A percentile compares a stretch with the other conserved stretches of the same genome.
These are phyloP conservation scores for Naso thynnoides DNA, from an alignment of 2,797 vertebrate species.

Conservation along the genomic window DNA sequence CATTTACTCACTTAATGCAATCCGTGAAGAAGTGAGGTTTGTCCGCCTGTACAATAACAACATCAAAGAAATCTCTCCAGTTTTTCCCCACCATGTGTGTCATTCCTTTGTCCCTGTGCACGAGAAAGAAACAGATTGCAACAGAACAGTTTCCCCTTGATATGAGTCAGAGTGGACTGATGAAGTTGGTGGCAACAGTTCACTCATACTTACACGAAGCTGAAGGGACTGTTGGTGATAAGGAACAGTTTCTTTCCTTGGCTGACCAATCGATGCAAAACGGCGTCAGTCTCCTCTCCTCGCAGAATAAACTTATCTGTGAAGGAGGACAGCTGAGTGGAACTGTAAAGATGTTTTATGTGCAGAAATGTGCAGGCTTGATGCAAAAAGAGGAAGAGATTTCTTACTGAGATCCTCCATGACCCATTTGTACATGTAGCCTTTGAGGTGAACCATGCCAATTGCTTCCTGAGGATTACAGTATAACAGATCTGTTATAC, in stretches of 20 bases:
- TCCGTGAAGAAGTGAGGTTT: constrained; percentile 93
- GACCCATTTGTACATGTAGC: constrained; percentile 92
- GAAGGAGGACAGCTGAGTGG: background rate
- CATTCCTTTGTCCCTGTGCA: constrained; percentile 89
- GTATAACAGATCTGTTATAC: background rate
- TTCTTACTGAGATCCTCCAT: constrained; percentile 87
- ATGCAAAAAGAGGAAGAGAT: background rate
- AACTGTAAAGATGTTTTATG: too few species aligned
- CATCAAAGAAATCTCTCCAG: constrained; percentile 91
- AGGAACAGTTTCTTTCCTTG: constrained; percentile 90
- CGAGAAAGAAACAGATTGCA: background rate
- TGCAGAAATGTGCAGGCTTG: background rate
- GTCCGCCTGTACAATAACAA: constrained; percentile 90
- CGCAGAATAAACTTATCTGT: constrained; percentile 88
- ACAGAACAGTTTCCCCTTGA: background rate
- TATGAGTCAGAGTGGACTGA: constrained; percentile 21
- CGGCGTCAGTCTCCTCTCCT: constrained; percentile 88
- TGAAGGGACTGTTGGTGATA: constrained; percentile 91
- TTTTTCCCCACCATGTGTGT: constrained; percentile 89
- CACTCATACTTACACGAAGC: constrained; percentile 87
- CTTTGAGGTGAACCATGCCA: constrained; percentile 90
- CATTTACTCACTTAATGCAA: constrained; percentile 87
- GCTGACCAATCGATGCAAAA: constrained; percentile 84
- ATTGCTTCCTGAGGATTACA: constrained; percentile 85
- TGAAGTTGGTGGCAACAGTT: background rate